These are phyloP conservation scores for Aspidiotus rigidus DNA, from an alignment of 2,888 invertebrate genomes.

Conservation along the genomic window DNA sequence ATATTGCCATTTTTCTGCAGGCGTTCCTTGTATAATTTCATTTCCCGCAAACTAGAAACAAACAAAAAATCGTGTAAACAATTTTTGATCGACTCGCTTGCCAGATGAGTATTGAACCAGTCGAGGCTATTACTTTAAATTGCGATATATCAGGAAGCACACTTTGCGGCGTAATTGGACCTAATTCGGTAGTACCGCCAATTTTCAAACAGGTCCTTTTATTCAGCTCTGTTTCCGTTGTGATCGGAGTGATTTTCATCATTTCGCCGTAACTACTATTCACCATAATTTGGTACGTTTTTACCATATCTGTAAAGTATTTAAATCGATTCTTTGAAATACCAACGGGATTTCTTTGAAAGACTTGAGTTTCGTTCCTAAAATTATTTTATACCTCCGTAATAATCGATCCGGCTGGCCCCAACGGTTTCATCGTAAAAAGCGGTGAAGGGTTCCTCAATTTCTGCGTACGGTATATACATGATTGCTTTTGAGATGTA, in stretches of 20 bases:
- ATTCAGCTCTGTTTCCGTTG: slow-evolving; percentile 63
- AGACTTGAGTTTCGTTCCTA: too few relatives aligned
- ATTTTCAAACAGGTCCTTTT: slow-evolving; percentile 70
- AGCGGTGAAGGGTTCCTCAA: slow-evolving; percentile 80
- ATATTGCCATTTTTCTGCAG: slow-evolving; percentile 70
- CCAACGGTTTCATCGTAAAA: slow-evolving; percentile 70
- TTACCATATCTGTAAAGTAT: slow-evolving; percentile 59
- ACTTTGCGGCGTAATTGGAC: slow-evolving; percentile 57
- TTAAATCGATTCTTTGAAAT: not conserved
- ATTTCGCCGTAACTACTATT: slow-evolving; percentile 58
- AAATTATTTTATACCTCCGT: slow-evolving; percentile 60
- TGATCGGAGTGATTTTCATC: slow-evolving; percentile 76
- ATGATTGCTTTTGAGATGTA: slow-evolving; percentile 53
- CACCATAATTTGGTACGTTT: slow-evolving; percentile 69
- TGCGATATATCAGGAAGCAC: slow-evolving; percentile 71
- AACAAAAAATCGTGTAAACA: not conserved
- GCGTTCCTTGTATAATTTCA: slow-evolving; percentile 60
- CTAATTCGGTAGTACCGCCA: slow-evolving; percentile 57
- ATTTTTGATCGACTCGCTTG: not conserved
- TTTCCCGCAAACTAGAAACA: slow-evolving; percentile 48
- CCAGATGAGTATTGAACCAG: too few relatives aligned
- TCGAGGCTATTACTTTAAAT: slow-evolving; percentile 51
- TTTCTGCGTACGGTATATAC: slow-evolving; percentile 86
- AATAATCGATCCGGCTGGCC: slow-evolving; percentile 85
- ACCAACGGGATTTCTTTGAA: too few relatives aligned